Base-by-base conservation (phyloP, 2,888 invertebrate genomes). In the Eristalis intricaria region DNA sequence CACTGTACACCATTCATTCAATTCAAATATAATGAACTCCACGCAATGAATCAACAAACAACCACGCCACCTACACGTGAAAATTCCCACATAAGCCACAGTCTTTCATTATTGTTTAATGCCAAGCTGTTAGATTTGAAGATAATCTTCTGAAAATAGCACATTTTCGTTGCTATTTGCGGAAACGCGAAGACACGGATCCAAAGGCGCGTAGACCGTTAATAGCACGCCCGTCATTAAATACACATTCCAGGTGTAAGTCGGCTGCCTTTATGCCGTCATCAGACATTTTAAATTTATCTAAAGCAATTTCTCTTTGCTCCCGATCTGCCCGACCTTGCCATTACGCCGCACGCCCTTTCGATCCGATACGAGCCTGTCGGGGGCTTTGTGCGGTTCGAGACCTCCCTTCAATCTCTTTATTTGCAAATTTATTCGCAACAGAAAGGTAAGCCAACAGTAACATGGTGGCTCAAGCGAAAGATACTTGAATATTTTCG, bases 61-160 rank as follows among this genome's bases (percentile, higher is more conserved):
- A 58, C 1, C 11, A 10, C 13, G 1, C 8, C 22, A 23, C 23
- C 58, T 10, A 1, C 23, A 23, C 0, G 22, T 13, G 58, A 56
- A 56, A 56, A 56, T 8, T 23, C 58, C 10, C 10, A 13, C 58
- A 23, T 23, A 23, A 58, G 23, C 58, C 23, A 32, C 32, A 32
- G 8, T 10, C 13, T 7, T 7, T 26, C 58, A 38, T 69, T 58
- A 69, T 69, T 69, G 40, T 71, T 71, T 23, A 23, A 61, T 40
- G 60, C 10, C 4, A 10, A 60, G 26, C 61, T 40, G 29, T 60
- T 26, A 71, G 61, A 50, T 43, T 71, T 60, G 70, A 29, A 61
- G 73, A 73, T 73, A 38, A 73, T 73, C 73, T 22, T 38, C 63
- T 50, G 73, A 73, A 73, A 73, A 73, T 73, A 73, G 61, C 71